Conservation (phyloP, 2,888 invertebrate genomes). For the Drosophila pegasa region DNA sequence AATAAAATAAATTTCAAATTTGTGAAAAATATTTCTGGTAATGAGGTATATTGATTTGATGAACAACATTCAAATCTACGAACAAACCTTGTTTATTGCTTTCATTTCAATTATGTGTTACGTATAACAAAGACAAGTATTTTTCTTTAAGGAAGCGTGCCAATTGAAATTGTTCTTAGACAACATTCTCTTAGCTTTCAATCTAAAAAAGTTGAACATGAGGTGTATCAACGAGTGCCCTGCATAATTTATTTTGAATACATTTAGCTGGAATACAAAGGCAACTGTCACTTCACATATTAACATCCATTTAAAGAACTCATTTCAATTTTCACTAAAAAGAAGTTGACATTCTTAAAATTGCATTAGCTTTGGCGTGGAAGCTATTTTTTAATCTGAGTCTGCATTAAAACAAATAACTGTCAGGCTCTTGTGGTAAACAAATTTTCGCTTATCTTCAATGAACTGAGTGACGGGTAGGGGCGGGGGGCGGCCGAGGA, state of each 20-base stretch:
- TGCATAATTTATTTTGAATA: background rate
- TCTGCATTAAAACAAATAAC: conserved; percentile 42
- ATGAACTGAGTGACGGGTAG: conserved; percentile 10
- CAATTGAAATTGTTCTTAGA: background rate
- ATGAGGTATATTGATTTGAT: no score
- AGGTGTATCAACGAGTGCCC: no score
- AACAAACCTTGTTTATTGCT: no score
- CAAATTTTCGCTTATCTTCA: conserved; percentile 58
- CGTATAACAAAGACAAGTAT: no score
- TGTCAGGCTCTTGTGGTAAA: conserved; percentile 38
- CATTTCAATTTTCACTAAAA: background rate
- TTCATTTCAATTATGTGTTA: no score
- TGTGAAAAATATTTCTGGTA: no score
- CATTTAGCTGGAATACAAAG: background rate
- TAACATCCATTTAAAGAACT: background rate
- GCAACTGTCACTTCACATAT: background rate
- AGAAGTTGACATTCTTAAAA: background rate
- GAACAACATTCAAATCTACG: no score
- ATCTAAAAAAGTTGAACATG: background rate
- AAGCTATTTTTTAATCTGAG: conserved; percentile 34
- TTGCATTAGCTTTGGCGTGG: conserved; percentile 3
- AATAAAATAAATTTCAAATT: no score
- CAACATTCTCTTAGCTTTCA: background rate
- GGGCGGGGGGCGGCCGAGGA: background rate
- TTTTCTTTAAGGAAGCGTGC: no score